These are phyloP conservation scores for Zaprionus tsacasi DNA, from an alignment of 1,140 invertebrate genomes.

Conservation along the genomic window DNA sequence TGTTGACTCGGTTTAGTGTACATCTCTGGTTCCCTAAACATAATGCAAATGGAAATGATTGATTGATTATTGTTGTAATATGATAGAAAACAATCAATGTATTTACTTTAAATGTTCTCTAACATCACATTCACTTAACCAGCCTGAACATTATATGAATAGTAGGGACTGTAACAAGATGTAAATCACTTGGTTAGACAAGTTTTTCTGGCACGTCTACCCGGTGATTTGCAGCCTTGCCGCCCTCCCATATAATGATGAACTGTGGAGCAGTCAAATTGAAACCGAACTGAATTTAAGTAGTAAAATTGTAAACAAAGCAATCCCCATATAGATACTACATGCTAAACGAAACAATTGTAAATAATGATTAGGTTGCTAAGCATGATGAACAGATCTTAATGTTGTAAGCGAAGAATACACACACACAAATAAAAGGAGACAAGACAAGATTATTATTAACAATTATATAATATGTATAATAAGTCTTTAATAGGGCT, in stretches of 20 bases:
- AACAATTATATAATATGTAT: constrained; percentile 31
- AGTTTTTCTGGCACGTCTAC: not conserved
- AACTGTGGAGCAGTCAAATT: constrained; percentile 31
- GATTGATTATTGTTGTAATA: not conserved
- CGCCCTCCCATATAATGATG: not conserved
- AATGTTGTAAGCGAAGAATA: constrained; percentile 48
- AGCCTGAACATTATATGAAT: not conserved
- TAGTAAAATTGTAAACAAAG: constrained; percentile 65
- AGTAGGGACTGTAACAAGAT: not conserved
- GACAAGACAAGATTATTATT: constrained; percentile 1
- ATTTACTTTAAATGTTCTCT: not conserved
- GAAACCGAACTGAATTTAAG: constrained; percentile 73
- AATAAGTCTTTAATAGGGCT: constrained; percentile 44
- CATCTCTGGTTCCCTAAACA: not conserved
- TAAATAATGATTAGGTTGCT: constrained; percentile 64
- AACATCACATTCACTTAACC: not conserved
- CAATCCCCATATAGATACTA: constrained; percentile 23
- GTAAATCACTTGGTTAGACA: not conserved
- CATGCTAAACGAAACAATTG: constrained; percentile 34
- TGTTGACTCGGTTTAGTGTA: not conserved
- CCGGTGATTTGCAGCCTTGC: not conserved
- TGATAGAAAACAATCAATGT: not conserved
- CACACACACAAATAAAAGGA: constrained; percentile 25
- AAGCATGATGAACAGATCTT: constrained; percentile 41
- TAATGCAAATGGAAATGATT: too few relatives aligned